Base-by-base conservation (phyloP, 2,888 invertebrate genomes). In the Campaea margaritaria region DNA sequence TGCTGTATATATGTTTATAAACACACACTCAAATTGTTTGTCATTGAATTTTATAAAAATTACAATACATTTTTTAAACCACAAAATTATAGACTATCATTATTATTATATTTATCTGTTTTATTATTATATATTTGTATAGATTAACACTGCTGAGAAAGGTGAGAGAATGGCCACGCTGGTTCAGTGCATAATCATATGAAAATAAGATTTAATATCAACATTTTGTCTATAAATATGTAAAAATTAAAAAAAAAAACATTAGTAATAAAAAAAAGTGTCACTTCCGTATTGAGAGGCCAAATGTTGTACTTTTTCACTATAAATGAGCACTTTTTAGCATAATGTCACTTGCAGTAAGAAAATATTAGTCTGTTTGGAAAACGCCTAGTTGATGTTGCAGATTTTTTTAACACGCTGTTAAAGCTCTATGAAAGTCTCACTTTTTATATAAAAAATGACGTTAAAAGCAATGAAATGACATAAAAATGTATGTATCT, bases 211-310 rank as follows among this genome's bases (percentile, higher is more conserved):
- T 47, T 38, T 47, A 49, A 14, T 54, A 41, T n/a, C 46, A 41
- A 45, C 11, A 12, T 45, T 44, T 45, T 45, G 10, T 10, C 12
- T 52, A 52, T 27, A 27, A 44, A 45, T 38, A 27, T 43, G 38
- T 21, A 27, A 45, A 42, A 45, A 16, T n/a, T 39, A 11, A 15
- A 58, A 58, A 58, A 57, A 51, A 31, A 51, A 13, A n/a, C n/a
- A 21, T 21, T 48, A 57, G 56, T 46, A 36, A 53, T 56, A 61
- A 41, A 50, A 43, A 38, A 47, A 47, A 39, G 21, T 21, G 53
- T 43, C 64, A 65, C 67, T 67, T 67, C 69, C 67, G 47, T 61
- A 47, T 15, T 55, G 48, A 61, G 67, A 61, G 60, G 69, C 69
- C 67, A 69, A 69, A 67, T 61, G 44, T 47, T 42, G 54, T 51